Conservation (phyloP, 2,797 vertebrate genomes). For the Falco peregrinus region DNA sequence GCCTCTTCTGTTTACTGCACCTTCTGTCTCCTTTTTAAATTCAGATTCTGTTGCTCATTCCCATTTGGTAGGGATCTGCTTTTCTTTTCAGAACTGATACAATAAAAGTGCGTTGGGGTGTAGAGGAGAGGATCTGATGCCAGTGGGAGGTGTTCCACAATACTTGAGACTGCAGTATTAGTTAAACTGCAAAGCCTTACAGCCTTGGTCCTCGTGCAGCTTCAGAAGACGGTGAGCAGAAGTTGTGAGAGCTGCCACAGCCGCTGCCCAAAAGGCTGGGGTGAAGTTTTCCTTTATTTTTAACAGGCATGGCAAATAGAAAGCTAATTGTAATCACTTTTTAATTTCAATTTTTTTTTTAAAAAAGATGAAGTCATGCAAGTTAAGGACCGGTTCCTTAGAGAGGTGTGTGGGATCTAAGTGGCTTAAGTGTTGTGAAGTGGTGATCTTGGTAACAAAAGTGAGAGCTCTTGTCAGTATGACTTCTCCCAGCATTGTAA, state of each 20-base stretch:
- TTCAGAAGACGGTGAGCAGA: neutral
- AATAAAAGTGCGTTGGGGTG: no score
- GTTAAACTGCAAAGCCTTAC: neutral
- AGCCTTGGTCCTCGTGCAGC: neutral
- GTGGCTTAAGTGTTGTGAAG: neutral
- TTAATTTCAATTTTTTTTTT: neutral
- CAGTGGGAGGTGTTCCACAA: no score
- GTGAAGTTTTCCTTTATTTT: neutral
- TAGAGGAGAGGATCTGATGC: no score
- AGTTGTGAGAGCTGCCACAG: neutral
- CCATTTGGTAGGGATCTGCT: no score
- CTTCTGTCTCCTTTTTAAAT: no score
- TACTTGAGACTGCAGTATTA: neutral
- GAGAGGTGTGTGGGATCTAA: neutral
- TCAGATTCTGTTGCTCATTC: no score
- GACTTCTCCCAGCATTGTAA: neutral
- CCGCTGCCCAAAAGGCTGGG: neutral
- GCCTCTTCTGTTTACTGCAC: no score
- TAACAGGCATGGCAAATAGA: neutral
- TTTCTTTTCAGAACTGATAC: no score
- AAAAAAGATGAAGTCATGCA: neutral
- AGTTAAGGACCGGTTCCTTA: neutral
- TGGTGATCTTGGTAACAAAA: neutral
- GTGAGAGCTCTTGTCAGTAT: no score
- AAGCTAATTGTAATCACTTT: neutral